Base-by-base conservation (phyloP, 2,888 invertebrate species). In the Netelia fuscicornis region DNA sequence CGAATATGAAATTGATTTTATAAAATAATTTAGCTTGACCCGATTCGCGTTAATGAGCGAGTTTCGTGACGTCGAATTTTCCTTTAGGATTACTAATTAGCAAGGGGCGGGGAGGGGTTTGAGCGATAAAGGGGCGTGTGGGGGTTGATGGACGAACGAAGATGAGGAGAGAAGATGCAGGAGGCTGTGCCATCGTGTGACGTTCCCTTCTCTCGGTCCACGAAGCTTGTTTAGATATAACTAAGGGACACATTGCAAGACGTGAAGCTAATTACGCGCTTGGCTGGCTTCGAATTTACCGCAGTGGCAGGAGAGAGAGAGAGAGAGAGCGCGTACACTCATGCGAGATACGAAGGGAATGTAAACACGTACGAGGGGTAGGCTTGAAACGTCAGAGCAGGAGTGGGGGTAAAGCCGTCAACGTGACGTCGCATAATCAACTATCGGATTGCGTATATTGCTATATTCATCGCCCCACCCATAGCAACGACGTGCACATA, bases 251-350 rank as follows among this genome's bases (percentile, higher is more conserved):
- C 71, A 76, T 79, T 54, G 82, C 75, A 76, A 75, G 79, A 76
- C 65, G 72, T 67, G 56, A 44, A 64, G 78, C 82, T 85, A 85
- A 85, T 85, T 85, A 85, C 79, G 44, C 60, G 79, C 79, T 85
- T 60, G 75, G 76, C 79, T 76, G 85, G 68, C 70, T 81, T 54
- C 52, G 72, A 79, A 72, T 75, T 65, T 60, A 30, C 30, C 17
- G 56, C 60, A 65, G 44, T 11, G 11, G 52, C 65, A 30, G 20
- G 13, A 52, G 20, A 70, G 48, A 20, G 9, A 23, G 44, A 17
- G 6, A 25, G 2, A 25, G 65, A 78, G 25, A 72, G 58, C 74
- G 52, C 79, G 54, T 13, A 25, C 25, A 11, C 23, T 10, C 62
- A 58, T 9, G 9, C 6, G 11, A 48, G 17, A 58, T 58, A 17